Base-by-base conservation (phyloP, 2,888 invertebrate species). In the Cheilosia vulpina region DNA sequence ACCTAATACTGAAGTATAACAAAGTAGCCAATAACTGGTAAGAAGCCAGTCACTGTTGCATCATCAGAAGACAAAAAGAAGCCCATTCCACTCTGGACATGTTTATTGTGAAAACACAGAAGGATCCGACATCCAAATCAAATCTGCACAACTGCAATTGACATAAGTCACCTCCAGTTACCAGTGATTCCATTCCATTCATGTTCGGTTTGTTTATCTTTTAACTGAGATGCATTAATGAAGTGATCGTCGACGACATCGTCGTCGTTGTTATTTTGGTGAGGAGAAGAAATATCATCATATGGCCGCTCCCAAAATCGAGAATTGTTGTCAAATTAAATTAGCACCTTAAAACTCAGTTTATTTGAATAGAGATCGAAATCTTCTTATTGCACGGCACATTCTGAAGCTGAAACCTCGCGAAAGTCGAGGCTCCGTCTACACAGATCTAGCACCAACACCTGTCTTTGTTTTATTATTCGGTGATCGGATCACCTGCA, bases 341-440 rank as follows among this genome's bases (percentile, higher is more conserved):
- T 84, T 84, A 84, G 79, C 84, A 80, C 84, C 79, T 84, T 19
- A 68, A 78, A 60, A 71, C 80, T 75, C 65, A 76, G 80, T 71
- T 84, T 84, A 79, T 84, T 80, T 84, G 55, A 76, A 80, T 76
- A 52, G 71, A 75, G 69, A 84, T 84, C 50, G n/a, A 57, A 78
- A 83, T 83, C 73, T 31, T 63, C 78, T 43, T 63, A 78, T 57
- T 78, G 83, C 83, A 83, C 78, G 72, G 73, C 63, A 78, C 7
- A 60, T 58, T 53, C 55, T 63, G 73, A 34, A 41, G 19, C 31
- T 6, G 24, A 38, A 47, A 9, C 13, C 60, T 52, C 62, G 55
- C 45, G 34, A 34, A 78, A 71, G 47, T 69, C 52, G n/a, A 57
- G 11, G 45, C 13, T 53, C 31, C 21, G 52, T 38, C 34, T 58